These are phyloP conservation scores for Romanogobio albipinnatus DNA, from an alignment of 2,113 vertebrate genomes.

Conservation along the genomic window DNA sequence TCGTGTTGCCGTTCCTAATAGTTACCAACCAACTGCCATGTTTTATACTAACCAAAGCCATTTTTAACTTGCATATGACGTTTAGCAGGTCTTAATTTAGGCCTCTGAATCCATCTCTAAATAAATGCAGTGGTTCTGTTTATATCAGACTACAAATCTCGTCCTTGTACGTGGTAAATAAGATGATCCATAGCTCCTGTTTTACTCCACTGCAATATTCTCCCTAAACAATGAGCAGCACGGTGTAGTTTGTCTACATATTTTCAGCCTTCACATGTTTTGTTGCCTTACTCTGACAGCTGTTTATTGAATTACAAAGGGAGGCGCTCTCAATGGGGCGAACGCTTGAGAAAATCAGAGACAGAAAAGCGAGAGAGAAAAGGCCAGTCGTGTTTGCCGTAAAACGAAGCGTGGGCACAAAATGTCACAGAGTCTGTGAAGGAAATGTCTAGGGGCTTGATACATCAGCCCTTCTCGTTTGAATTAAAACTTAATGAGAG, in stretches of 20 bases:
- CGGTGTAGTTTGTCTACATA: conserved; percentile 9
- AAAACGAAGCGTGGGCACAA: conserved; percentile 28
- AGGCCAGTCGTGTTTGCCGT: conserved; percentile 35
- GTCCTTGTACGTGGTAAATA: neutral
- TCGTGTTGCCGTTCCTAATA: neutral
- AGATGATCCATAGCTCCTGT: conserved; percentile 17
- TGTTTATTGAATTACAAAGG: conserved; percentile 45
- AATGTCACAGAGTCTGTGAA: conserved; percentile 43
- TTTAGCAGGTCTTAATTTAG: neutral
- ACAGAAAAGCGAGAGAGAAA: conserved; percentile 23
- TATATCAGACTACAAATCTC: neutral
- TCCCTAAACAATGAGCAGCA: conserved; percentile 18
- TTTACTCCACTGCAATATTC: conserved; percentile 25
- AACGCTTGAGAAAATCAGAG: conserved; percentile 34
- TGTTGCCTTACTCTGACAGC: conserved; percentile 34
- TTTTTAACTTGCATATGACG: neutral
- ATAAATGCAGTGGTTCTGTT: conserved; percentile 4
- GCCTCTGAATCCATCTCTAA: neutral
- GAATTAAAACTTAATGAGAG: conserved; percentile 46
- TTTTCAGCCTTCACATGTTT: conserved; percentile 31
- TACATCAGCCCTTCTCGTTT: conserved; percentile 38
- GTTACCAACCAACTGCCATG: neutral
- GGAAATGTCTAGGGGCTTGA: conserved; percentile 21
- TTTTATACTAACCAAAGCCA: neutral
- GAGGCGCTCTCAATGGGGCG: conserved; percentile 1